Evolutionary conservation across 1,140 invertebrate species (phyloP).

Genomic region (Brevipalpus yothersi): DNA sequence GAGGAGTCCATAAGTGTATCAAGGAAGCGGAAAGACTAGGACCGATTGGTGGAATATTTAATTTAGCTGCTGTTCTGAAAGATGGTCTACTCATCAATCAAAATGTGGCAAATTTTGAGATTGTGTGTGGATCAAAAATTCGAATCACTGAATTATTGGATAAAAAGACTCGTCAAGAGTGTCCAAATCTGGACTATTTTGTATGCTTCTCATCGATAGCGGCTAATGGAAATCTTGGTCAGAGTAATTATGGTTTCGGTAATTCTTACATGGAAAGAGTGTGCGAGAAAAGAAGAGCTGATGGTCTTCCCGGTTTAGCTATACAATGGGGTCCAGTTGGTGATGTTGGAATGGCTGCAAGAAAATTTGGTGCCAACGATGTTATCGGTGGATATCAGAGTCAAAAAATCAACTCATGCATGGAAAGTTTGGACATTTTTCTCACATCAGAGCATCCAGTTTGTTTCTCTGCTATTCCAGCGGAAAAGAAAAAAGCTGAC

Average conservation of each 20-base stretch:
- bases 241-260: conserved; percentile 79
- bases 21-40: conserved; percentile 23
- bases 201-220: conserved; percentile 86
- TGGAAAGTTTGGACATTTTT: conserved; percentile 58
- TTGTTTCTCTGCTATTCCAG: conserved; percentile 1
- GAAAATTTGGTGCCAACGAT: conserved; percentile 61
- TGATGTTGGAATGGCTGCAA: conserved; percentile 71
- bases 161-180: conserved; percentile 37
- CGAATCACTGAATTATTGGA: conserved; percentile 46
- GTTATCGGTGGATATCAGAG: conserved; percentile 71
- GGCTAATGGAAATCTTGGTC: conserved; percentile 75
- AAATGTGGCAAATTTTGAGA: conserved; percentile 43
- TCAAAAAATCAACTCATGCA: conserved; percentile 65
- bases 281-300: conserved; percentile 24
- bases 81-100: conserved; percentile 74
- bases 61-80: conserved; percentile 56
- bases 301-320: conserved; percentile 45
- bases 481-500: conserved; percentile 30
- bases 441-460: conserved; percentile 4
- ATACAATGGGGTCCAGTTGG: conserved; percentile 95
- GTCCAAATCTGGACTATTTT: conserved; percentile 60
- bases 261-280: conserved; percentile 86
- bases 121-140: conserved; percentile 31
- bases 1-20: conserved; percentile 23
- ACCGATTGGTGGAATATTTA: conserved; percentile 79